Percentiles rank a stretch among this genome's conserved stretches.
Evolutionary conservation across 2,888 invertebrate genomes (phyloP).

Genomic region (Rhopalosiphum nymphaeae): DNA sequence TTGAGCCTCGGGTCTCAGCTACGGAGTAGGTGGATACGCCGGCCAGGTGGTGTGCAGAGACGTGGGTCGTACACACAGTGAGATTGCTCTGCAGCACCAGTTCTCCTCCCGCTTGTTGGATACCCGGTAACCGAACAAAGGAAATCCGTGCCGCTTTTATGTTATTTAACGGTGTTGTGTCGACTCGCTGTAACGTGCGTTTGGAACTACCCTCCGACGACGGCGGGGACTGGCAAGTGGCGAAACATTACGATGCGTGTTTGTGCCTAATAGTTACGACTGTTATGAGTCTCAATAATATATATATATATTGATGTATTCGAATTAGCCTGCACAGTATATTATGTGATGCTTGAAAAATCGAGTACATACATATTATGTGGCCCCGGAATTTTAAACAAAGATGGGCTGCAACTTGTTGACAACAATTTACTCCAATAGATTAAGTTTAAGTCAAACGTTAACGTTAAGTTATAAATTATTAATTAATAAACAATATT

Average conservation of each 20-base stretch:
- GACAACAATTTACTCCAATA: not conserved
- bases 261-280: not conserved
- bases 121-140: conserved; percentile 1
- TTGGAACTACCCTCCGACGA: not conserved
- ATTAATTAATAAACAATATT: not conserved
- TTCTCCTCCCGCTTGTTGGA: not conserved
- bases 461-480: not conserved
- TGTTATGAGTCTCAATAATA: not conserved
- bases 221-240: not conserved
- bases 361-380: not conserved
- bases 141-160: not conserved
- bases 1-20: not conserved
- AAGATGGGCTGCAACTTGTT: not conserved
- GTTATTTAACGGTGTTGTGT: not conserved
- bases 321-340: not conserved
- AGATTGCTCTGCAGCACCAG: not conserved
- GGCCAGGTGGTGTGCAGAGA: not conserved
- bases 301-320: not conserved
- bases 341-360: not conserved
- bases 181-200: not conserved
- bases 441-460: not conserved
- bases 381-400: not conserved
- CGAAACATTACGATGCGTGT: not conserved
- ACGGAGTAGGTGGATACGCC: not conserved
- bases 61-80: not conserved